phyloP scores from a whole-genome alignment of 2,113 vertebrate genomes.

The Microcebus lehilahytsara region DNA sequence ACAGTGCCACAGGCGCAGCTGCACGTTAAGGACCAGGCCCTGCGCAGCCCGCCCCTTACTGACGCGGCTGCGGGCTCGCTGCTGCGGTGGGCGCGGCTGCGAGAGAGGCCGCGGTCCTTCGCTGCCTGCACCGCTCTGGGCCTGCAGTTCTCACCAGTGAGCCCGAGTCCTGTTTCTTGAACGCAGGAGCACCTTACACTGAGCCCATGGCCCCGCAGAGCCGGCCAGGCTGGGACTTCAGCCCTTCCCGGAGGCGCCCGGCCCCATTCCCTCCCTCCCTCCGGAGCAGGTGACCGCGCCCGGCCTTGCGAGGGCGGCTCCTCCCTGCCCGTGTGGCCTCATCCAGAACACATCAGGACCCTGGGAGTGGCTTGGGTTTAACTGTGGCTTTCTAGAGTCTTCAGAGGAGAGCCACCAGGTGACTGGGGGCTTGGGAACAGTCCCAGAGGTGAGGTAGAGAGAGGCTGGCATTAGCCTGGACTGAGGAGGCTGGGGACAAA shows the following conservation, averaged over 20 bases:
- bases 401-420: not conserved
- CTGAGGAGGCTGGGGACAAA: not conserved
- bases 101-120: not conserved
- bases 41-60: rapidly evolving
- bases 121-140: too few species aligned
- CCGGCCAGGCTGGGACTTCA: rapidly evolving
- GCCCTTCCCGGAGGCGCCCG: not conserved
- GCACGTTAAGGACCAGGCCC: too few species aligned
- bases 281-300: too few species aligned
- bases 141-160: not conserved
- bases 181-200: not conserved
- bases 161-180: not conserved
- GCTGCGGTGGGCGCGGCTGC: rapidly evolving
- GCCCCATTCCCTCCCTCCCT: too few species aligned
- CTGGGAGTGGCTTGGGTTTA: not conserved
- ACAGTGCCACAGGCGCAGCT: not conserved
- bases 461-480: not conserved
- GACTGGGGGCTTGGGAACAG: too few species aligned
- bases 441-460: not conserved
- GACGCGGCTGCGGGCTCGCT: too few species aligned
- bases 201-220: too few species aligned
- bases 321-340: not conserved
- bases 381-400: not conserved
- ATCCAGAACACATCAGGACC: not conserved
- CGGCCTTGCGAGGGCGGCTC: too few species aligned